Conservation (phyloP, 2,888 invertebrate genomes). For the Lottia gigantea region DNA sequence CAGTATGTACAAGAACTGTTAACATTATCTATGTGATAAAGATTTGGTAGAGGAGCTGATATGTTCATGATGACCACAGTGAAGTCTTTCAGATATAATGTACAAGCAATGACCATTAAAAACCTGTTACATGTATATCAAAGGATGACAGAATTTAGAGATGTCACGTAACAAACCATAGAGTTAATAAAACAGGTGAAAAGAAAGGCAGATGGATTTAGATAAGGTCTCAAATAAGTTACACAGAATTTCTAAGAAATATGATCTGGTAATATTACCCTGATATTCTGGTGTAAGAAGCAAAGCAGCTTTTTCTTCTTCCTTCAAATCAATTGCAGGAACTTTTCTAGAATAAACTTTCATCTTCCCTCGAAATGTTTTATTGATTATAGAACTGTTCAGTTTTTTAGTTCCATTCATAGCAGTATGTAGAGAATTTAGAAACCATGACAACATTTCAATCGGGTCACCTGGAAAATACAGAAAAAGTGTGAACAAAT, state of each 20-base stretch:
- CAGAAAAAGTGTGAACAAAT: background rate
- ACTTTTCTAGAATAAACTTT: constrained; percentile 78
- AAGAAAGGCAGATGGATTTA: no score
- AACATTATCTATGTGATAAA: no score
- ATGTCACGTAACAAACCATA: no score
- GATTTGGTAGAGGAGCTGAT: no score
- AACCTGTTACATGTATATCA: no score
- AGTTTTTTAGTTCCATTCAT: constrained; percentile 82
- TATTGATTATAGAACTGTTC: constrained; percentile 89
- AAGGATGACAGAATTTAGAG: no score
- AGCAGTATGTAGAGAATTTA: constrained; percentile 94
- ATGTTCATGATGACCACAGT: no score
- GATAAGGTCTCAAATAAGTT: no score
- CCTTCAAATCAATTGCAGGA: constrained; percentile 89
- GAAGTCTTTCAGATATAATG: no score
- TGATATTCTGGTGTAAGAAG: constrained; percentile 86
- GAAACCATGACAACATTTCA: constrained; percentile 97
- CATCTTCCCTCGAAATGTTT: constrained; percentile 83
- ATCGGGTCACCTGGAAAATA: constrained; percentile 86
- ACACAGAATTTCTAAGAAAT: no score
- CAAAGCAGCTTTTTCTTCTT: constrained; percentile 84
- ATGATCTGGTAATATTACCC: constrained; percentile 44
- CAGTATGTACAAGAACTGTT: background rate
- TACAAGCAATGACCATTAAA: no score
- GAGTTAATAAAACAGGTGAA: no score